These are phyloP conservation scores for Etia nguti DNA, from an alignment of 2,113 vertebrate genomes.

Conservation along the genomic window DNA sequence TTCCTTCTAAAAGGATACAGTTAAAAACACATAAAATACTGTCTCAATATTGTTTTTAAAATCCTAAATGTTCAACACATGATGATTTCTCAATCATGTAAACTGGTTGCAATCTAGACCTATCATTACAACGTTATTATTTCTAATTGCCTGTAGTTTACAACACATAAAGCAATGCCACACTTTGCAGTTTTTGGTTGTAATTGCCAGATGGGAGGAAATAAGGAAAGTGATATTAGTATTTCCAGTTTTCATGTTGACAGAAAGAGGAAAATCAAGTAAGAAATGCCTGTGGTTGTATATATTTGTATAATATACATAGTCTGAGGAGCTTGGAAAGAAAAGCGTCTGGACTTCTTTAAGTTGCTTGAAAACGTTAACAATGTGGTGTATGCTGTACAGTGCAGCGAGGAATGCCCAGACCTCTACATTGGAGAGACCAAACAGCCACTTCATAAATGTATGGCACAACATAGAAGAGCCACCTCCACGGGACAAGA, in stretches of 20 bases:
- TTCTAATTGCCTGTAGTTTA: background rate
- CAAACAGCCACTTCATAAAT: too few relatives aligned
- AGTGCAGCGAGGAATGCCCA: too few relatives aligned
- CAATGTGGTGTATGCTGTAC: too few relatives aligned
- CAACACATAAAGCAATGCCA: fast-evolving
- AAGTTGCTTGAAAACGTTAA: too few relatives aligned
- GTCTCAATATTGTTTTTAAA: background rate
- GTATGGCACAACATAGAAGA: too few relatives aligned
- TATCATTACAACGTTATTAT: background rate
- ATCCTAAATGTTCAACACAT: background rate
- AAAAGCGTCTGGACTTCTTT: too few relatives aligned
- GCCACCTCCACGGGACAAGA: too few relatives aligned
- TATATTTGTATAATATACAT: background rate
- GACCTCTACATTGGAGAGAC: too few relatives aligned
- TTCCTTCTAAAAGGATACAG: background rate
- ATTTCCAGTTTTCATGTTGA: background rate
- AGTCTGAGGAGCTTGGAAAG: too few relatives aligned
- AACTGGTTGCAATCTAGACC: background rate
- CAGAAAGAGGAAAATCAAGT: background rate
- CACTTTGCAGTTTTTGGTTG: background rate
- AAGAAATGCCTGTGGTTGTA: background rate
- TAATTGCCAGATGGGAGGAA: background rate
- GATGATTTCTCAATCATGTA: background rate
- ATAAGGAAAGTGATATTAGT: background rate
- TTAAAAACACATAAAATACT: background rate